Conservation (phyloP, 2,113 vertebrate genomes). For the Aldabrachelys gigantea region DNA sequence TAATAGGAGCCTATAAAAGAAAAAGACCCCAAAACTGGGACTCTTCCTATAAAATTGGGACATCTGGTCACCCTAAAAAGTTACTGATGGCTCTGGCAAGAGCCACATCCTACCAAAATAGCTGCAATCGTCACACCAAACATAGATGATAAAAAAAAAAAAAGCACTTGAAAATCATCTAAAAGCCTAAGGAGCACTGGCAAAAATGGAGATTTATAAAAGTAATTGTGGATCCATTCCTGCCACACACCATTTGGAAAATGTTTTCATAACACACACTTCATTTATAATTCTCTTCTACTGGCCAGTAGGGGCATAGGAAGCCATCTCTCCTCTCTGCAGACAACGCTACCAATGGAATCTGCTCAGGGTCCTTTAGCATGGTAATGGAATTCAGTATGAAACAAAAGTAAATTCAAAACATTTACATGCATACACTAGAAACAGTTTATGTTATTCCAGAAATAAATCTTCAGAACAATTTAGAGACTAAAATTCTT, state of each 20-base stretch:
- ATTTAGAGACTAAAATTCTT: constrained; percentile 39
- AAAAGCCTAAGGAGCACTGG: not conserved
- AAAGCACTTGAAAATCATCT: not conserved
- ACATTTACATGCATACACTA: constrained; percentile 39
- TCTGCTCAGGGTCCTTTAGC: not conserved
- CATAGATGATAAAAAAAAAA: not conserved
- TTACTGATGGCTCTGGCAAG: not conserved
- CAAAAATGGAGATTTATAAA: not conserved
- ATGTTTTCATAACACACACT: not conserved
- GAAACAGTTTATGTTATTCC: constrained; percentile 46
- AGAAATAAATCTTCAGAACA: constrained; percentile 51
- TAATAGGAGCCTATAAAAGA: no score
- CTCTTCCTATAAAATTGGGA: no score
- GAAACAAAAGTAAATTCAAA: constrained; percentile 46
- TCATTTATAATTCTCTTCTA: not conserved
- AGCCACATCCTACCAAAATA: not conserved
- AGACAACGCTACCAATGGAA: not conserved
- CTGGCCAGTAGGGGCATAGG: fast-evolving
- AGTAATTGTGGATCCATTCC: not conserved
- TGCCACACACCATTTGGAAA: not conserved
- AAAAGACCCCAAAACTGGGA: no score
- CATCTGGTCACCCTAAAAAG: not conserved
- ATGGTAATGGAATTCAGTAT: not conserved
- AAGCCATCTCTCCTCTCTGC: not conserved
- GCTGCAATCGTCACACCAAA: not conserved